Base-by-base conservation (phyloP, 92 coral and sea anemone genomes). In the Phenganax subtilis region DNA sequence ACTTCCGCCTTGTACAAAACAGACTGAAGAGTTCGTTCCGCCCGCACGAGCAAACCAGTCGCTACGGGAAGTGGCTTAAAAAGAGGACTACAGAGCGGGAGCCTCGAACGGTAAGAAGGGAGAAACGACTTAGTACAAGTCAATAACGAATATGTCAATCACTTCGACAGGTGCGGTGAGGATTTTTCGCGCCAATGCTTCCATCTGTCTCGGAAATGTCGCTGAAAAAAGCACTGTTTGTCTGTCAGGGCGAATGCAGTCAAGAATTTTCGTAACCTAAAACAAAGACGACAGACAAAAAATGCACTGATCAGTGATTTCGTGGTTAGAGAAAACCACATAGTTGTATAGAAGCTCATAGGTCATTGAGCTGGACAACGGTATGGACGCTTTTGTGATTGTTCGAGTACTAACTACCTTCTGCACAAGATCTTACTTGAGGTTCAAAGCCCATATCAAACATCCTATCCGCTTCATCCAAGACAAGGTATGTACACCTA, bases 371-470 rank as follows among this genome's bases (percentile, higher is more conserved):
- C 47, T 37, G 47, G 47, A 37, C 47, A 37, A 37, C 5, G 2
- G 47, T 5, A 37, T 37, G 47, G 47, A 37, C 47, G 47, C 47
- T 37, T 37, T 37, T 37, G 5, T 37, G 47, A 37, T 37, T 37
- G 47, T 37, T 37, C 70, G 58, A 75, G 57, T 56, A 75, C 76
- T 65, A 75, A 83, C 81, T 69, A 65, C 72, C 71, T 78, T 84
- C 60, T 64, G 30, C 16, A 28, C 25, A 70, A 10, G 15, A 70
- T 71, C 81, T 61, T 79, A 92, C 98, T 89, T 94, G 98, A 52
- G 98, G 98, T 80, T 94, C 98, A 88, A 94, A 94, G 10, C 98
- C 98, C 98, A 94, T 91, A 72, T 94, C 98, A 86, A 94, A 94
- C 98, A 94, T 94, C 57, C 98, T 84, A 71, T 94, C 98, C 7